Evolutionary conservation across 2,888 invertebrate species (phyloP), one percentile per base, ranked within the genome.

Genomic region (Acholoe squamosa): DNA sequence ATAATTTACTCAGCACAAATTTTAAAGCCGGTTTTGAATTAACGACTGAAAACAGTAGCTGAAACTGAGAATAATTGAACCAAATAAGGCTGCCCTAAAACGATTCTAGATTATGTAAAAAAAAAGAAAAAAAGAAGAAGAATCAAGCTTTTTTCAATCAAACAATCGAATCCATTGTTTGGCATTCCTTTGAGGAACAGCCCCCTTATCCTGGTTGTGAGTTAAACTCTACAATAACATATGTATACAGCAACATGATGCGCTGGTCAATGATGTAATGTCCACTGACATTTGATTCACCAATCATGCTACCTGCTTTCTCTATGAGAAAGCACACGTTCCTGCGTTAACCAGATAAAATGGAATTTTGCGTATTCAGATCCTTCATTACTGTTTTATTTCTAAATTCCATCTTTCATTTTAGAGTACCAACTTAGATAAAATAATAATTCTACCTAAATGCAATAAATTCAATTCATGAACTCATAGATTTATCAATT

Each of bases 211-310:
- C 43, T 10, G 43, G 43, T 43, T 43, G 43, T 43, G 43, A 43
- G 43, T 43, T 43, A 43, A 43, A 43, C 43, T 43, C 43, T 43
- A 43, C 43, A 7, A 43, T 43, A 7, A 43, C 10, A 61, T n/a
- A 7, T n/a, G 5, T n/a, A 61, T 61, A 61, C 61, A 71, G 71
- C 71, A 71, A 71, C 71, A 71, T 71, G 71, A 71, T 71, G 71
- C 71, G 25, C 71, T 71, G 25, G 25, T 28, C 25, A 28, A 22
- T 71, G 14, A 28, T 25, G 3, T 71, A 14, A 28, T 28, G 71
- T 71, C 71, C 71, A 71, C 71, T 71, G 71, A 61, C 61, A 61
- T n/a, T 61, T 71, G 71, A 71, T 28, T 28, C 71, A 71, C 31
- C 28, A 5, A 5, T 28, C 71, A 14, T 25, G 14, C 71, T 71